Percentiles rank a stretch among this genome's conserved stretches.
These are phyloP conservation scores for Dascillus cervinus DNA, from an alignment of 2,888 invertebrate genomes.

Conservation along the genomic window DNA sequence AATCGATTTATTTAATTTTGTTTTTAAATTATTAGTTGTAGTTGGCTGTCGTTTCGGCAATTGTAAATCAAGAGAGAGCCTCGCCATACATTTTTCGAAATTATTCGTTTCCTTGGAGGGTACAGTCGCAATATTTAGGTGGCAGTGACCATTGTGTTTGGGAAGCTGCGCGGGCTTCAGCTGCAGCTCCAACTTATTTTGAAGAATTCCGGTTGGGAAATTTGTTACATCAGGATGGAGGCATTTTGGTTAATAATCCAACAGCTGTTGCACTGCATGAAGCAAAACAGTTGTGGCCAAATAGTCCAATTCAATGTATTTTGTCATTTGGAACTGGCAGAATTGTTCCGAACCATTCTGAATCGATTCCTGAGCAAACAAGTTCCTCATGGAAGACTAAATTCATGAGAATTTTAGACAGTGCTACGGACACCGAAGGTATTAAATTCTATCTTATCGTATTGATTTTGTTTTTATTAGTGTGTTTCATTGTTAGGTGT, in stretches of 20 bases:
- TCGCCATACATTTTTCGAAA: conserved; percentile 79
- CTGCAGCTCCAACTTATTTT: conserved; percentile 89
- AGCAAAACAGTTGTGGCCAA: conserved; percentile 75
- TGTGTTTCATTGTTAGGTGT: conserved; percentile 51
- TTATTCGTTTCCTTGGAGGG: conserved; percentile 65
- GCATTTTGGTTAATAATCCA: conserved; percentile 82
- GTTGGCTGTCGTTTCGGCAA: conserved; percentile 71
- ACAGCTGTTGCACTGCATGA: conserved; percentile 84
- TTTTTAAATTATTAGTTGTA: conserved; percentile 34
- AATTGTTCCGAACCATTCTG: conserved; percentile 39
- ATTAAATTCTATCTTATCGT: conserved; percentile 11
- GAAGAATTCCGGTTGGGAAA: conserved; percentile 68
- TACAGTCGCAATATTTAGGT: conserved; percentile 65
- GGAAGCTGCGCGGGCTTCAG: conserved; percentile 82
- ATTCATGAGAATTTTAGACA: conserved; percentile 72
- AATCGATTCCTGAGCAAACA: conserved; percentile 30
- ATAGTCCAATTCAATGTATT: conserved; percentile 64
- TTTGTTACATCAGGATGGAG: conserved; percentile 71
- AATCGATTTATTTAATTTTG: not conserved
- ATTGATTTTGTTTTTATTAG: conserved; percentile 2
- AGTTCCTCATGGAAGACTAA: conserved; percentile 66
- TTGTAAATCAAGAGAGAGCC: conserved; percentile 65
- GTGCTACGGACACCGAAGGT: conserved; percentile 85
- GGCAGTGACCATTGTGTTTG: conserved; percentile 63
- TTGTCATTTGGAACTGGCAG: conserved; percentile 78